Percentiles rank a stretch among this genome's conserved stretches.
Evolutionary conservation across 1,140 invertebrate genomes (phyloP).

Genomic region (Bombus picipes): DNA sequence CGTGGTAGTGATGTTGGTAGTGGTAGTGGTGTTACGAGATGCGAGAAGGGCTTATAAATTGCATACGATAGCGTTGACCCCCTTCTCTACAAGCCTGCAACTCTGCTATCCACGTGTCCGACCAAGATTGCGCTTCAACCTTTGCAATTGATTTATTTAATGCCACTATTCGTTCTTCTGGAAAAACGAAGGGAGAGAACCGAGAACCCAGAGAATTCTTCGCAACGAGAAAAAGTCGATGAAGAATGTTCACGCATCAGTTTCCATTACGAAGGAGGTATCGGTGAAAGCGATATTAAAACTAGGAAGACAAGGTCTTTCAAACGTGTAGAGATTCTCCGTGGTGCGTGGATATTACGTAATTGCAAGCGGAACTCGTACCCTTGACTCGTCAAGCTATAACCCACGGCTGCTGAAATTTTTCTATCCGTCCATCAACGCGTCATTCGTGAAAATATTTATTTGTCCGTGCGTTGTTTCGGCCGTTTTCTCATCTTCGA

Average conservation of each 20-base stretch:
- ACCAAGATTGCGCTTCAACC: constrained; percentile 74
- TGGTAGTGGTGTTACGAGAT: constrained; percentile 65
- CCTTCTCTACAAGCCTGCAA: constrained; percentile 40
- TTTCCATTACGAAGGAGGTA: neutral
- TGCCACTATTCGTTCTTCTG: constrained; percentile 43
- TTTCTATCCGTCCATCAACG: neutral
- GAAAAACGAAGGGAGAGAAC: neutral
- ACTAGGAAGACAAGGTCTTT: neutral
- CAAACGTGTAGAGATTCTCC: neutral
- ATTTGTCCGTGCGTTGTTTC: neutral
- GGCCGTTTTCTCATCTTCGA: neutral
- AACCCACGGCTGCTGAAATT: neutral
- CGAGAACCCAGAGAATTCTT: neutral
- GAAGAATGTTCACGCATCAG: neutral
- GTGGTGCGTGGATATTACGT: neutral
- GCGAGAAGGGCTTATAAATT: constrained; percentile 78
- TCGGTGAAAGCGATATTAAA: constrained; percentile 1
- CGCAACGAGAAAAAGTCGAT: neutral
- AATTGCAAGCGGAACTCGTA: neutral
- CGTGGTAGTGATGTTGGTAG: constrained; percentile 53
- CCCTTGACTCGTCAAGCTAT: neutral
- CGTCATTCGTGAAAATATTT: neutral
- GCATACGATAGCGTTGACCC: constrained; percentile 77
- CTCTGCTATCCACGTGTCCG: constrained; percentile 64
- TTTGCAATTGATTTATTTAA: constrained; percentile 77